phyloP scores from a whole-genome alignment of 2,797 vertebrate genomes.

The Oceanodroma leucorhoa region DNA sequence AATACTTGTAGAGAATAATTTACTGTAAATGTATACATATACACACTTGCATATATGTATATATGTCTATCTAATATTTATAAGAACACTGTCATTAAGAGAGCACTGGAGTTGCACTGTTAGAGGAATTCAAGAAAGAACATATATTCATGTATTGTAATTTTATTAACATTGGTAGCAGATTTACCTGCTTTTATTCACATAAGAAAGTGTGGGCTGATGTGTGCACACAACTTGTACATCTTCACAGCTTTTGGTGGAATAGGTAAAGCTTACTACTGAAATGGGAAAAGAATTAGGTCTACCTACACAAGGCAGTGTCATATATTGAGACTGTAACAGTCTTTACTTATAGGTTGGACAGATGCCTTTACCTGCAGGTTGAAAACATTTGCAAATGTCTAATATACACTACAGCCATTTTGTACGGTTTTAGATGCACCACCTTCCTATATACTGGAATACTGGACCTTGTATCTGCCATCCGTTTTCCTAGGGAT shows the following conservation, averaged over 20 bases:
- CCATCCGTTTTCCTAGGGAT: fast-evolving
- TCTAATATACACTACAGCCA: background rate
- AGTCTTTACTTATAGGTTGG: background rate
- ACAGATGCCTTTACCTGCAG: background rate
- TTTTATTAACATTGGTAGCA: background rate
- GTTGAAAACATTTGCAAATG: background rate
- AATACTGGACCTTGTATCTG: background rate
- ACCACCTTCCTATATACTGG: background rate
- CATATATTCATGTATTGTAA: too few relatives aligned
- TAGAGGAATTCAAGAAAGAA: background rate
- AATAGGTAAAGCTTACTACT: background rate
- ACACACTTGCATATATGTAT: background rate
- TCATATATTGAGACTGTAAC: too few relatives aligned
- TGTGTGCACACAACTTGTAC: background rate
- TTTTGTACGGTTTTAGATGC: background rate
- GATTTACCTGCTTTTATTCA: background rate
- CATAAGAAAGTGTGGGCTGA: background rate
- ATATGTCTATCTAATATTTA: background rate
- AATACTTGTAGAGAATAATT: background rate
- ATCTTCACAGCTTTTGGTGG: background rate
- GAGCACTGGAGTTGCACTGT: background rate
- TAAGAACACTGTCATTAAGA: background rate
- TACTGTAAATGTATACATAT: background rate
- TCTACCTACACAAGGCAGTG: fast-evolving
- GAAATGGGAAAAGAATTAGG: background rate